Conservation (phyloP, 2,113 vertebrate genomes). For the Drymodes brunneopygia region DNA sequence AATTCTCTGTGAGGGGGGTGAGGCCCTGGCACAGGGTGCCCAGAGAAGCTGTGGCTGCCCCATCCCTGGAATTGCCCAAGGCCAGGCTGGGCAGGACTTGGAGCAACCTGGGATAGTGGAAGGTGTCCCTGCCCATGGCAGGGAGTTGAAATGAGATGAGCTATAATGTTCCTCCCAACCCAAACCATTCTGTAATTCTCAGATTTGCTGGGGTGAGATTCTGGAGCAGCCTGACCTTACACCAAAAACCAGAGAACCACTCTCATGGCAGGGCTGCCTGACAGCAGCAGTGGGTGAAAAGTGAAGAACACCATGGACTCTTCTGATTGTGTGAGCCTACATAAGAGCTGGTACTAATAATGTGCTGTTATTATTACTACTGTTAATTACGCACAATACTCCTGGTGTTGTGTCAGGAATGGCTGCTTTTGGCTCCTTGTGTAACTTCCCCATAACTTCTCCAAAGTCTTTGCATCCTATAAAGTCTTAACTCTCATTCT, state of each 20-base stretch:
- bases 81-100: rapidly evolving
- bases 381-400: not conserved
- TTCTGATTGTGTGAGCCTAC: not conserved
- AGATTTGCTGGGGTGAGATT: not conserved
- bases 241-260: rapidly evolving
- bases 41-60: not conserved
- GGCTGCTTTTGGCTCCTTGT: not conserved
- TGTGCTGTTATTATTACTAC: no score
- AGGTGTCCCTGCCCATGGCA: rapidly evolving
- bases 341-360: not conserved
- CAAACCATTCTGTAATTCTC: not conserved
- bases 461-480: not conserved
- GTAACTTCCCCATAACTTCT: not conserved
- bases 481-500: not conserved
- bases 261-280: rapidly evolving
- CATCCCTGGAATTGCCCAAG: not conserved
- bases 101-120: rapidly evolving
- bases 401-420: not conserved
- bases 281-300: not conserved
- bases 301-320: not conserved
- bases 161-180: not conserved
- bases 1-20: rapidly evolving
- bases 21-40: rapidly evolving
- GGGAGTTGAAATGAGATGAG: rapidly evolving
- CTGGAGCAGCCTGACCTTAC: not conserved